Evolutionary conservation across 2,113 vertebrate genomes (phyloP), one percentile per base, ranked within the genome.

Genomic region (Cochlearius cochlearius): DNA sequence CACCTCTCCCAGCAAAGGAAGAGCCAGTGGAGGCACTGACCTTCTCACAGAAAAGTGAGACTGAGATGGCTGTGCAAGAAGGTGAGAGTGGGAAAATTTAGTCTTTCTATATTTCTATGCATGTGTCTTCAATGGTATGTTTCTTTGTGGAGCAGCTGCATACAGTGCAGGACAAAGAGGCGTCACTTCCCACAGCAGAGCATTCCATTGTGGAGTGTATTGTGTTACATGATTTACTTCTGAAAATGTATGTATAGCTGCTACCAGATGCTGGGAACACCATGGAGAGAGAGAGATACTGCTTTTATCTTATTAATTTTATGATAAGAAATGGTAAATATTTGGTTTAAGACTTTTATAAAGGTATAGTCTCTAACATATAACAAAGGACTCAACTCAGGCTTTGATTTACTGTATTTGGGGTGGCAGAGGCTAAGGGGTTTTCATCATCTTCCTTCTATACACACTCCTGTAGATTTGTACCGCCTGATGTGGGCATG

Each of bases 1-100:
- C 98, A 93, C 99, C 99, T 90, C 97, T 99, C 93, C 99, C 99
- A 97, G 99, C 99, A 78, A 98, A 98, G 88, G 99, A 99, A 98
- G 98, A 98, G 97, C 98, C 99, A 55, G 98, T 99, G 97, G 99
- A 99, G 98, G 99, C 99, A 85, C 98, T 99, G 97, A 98, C 98
- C 93, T 97, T 98, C 91, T 98, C 98, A 85, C 98, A 98, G 94
- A 98, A 98, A 97, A 98, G 98, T 80, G 97, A 98, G 93, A 98
- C 98, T 73, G 98, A 98, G 80, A 95, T 97, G 88, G 96, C 95
- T 89, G 97, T 98, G 98, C 96, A 97, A 39, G 97, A 98, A 98
- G 99, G 99, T 99, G 94, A 99, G 98, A 94, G 60, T 86, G 92
- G 81, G 69, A 43, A 80, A 60, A 90, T 62, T 59, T 26, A 49